A percentile compares a stretch with the other conserved stretches of the same genome.
phyloP scores from a whole-genome alignment of 2,888 invertebrate genomes.

The Protophormia terraenovae region DNA sequence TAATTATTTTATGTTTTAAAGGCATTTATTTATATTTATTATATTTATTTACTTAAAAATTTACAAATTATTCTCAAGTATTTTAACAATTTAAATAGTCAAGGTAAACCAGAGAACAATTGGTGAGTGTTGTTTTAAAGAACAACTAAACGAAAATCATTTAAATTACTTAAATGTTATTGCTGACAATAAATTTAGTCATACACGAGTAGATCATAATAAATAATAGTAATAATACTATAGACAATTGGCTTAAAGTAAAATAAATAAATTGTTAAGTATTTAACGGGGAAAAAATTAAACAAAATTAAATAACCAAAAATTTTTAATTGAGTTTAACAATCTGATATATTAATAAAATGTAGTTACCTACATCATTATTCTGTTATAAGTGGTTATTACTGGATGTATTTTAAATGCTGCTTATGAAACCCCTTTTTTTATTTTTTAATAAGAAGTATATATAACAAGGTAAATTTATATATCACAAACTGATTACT shows the following conservation, averaged over 20 bases:
- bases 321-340: too few species aligned
- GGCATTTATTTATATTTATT: not conserved
- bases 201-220: not conserved
- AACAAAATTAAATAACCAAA: too few species aligned
- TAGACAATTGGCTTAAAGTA: not conserved
- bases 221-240: not conserved
- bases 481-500: too few species aligned
- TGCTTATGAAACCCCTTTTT: too few species aligned
- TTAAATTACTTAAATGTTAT: not conserved
- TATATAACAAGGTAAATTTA: too few species aligned
- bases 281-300: too few species aligned
- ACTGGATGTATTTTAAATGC: too few species aligned
- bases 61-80: not conserved
- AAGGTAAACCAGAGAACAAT: conserved; percentile 14
- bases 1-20: conserved; percentile 5
- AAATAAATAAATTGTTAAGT: not conserved
- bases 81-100: not conserved
- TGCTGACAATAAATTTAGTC: not conserved
- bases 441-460: too few species aligned
- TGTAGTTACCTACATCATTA: too few species aligned
- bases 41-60: not conserved
- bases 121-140: not conserved
- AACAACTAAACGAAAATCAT: not conserved
- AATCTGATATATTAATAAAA: too few species aligned
- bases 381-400: too few species aligned